Base-by-base conservation (phyloP, 2,888 invertebrate species). In the Pardosa pseudoannulata region DNA sequence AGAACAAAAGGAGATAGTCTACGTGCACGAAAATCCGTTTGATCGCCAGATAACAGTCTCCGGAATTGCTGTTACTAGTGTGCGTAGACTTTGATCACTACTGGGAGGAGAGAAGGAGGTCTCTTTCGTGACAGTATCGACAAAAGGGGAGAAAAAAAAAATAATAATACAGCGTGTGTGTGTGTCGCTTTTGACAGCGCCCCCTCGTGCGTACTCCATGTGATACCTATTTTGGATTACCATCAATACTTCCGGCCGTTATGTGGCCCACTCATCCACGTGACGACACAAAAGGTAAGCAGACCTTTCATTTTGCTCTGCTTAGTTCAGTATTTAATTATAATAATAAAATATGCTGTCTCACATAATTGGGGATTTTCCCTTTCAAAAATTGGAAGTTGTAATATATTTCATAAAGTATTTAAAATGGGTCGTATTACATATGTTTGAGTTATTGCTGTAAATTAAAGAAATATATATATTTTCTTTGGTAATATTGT, bases 81-180 rank as follows among this genome's bases (percentile, higher is more conserved):
- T n/a, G n/a, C n/a, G n/a, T 23, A 3, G 11, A 46, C 13, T 46
- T 16, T 6, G n/a, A 46, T 46, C 46, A 46, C 16, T 7, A 7
- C 46, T 46, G 56, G 16, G 16, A 9, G 23, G 28, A 27, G 36
- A 13, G n/a, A n/a, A n/a, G 67, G 56, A 79, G 70, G 28, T 56
- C 76, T 78, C 46, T 41, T 71, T 74, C 81, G 64, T 72, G 73
- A 85, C 70, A 70, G 36, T 78, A 78, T 85, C 78, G 79, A 78
- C 78, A 85, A 73, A 85, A 72, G 32, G n/a, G n/a, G n/a, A n/a
- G n/a, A n/a, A n/a, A n/a, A n/a, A n/a, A n/a, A n/a, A n/a, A n/a
- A n/a, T n/a, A n/a, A n/a, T n/a, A n/a, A n/a, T n/a, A n/a, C 29
- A 28, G 83, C 72, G 78, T 72, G 83, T 85, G 83, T 73, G 64